Conservation (phyloP, 2,888 invertebrate genomes). For the Cryptus viduatorius region DNA sequence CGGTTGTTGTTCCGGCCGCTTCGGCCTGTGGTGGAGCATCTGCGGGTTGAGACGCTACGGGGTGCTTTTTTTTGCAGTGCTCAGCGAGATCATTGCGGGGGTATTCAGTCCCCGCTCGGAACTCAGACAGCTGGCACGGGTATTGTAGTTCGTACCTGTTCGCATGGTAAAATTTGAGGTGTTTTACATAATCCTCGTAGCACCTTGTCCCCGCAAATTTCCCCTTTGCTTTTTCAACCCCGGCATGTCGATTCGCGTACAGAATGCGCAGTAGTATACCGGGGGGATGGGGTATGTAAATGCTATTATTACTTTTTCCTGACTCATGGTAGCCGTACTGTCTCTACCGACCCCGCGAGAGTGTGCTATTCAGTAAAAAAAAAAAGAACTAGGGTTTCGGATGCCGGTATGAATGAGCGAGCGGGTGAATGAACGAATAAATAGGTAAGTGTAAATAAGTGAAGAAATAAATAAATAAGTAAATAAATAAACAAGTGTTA, state of each 20-base stretch:
- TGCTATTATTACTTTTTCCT: not conserved
- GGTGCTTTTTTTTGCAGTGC: slow-evolving; percentile 71
- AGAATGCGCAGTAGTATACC: slow-evolving; percentile 7
- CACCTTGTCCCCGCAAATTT: slow-evolving; percentile 73
- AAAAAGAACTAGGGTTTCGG: too few relatives aligned
- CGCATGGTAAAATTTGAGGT: slow-evolving; percentile 71
- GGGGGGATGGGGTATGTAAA: not conserved
- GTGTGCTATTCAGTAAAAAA: not conserved
- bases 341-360: not conserved
- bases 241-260: slow-evolving; percentile 6
- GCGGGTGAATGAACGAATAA: too few relatives aligned
- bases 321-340: not conserved
- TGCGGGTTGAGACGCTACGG: slow-evolving; percentile 58
- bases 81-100: slow-evolving; percentile 73
- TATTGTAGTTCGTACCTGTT: not conserved
- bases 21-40: slow-evolving; percentile 60
- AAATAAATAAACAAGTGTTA: too few relatives aligned
- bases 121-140: not conserved
- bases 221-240: not conserved
- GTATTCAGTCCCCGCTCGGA: slow-evolving; percentile 69
- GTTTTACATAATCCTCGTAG: slow-evolving; percentile 79
- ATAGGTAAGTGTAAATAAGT: not conserved
- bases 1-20: slow-evolving; percentile 37
- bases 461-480: not conserved
- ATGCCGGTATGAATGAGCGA: too few relatives aligned